Evolutionary conservation across 2,113 vertebrate species (phyloP), one percentile per base, ranked within the genome.

Genomic region (Aspiorhynchus laticeps): DNA sequence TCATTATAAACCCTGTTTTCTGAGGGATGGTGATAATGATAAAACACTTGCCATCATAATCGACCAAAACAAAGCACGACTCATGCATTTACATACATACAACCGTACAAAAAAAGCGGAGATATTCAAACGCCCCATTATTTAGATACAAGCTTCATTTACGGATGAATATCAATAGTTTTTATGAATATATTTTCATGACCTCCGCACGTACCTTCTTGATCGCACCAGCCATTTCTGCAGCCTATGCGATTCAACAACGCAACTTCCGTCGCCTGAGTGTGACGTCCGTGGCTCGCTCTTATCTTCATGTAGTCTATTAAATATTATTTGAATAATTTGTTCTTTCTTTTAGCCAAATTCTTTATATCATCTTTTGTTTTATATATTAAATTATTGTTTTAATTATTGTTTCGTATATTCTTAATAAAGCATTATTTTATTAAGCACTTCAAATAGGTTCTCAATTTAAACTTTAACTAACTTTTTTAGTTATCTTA

Each of bases 121-220:
- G 17, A 56, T 56, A 33, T 33, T 21, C 17, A 33, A 79, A 56
- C 17, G 0, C 65, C 1, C 10, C 2, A 17, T 5, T n/a, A 14
- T 36, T 17, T 19, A n/a, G 24, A 14, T 21, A 31, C 11, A 17
- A 9, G 17, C 28, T 33, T 31, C 1, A 0, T 63, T 15, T 41
- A 28, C 19, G 11, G 8, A 7, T 31, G 5, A 7, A 38, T 56
- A 11, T 31, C 26, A 81, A 15, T 0, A 9, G 7, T 56, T 12
- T 8, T 31, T 14, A 19, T 48, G 5, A 0, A 41, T 28, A 83
- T 28, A 28, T n/a, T 76, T 76, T n/a, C 76, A 81, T 94, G 95
- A 95, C 94, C 95, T 95, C 90, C 90, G 88, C 17, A 76, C 87
- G 24, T 93, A 95, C 95, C 94, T 95, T 95, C 28, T 95, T 96